phyloP scores from a whole-genome alignment of 2,888 invertebrate genomes.

The Himalopsyche anomala region DNA sequence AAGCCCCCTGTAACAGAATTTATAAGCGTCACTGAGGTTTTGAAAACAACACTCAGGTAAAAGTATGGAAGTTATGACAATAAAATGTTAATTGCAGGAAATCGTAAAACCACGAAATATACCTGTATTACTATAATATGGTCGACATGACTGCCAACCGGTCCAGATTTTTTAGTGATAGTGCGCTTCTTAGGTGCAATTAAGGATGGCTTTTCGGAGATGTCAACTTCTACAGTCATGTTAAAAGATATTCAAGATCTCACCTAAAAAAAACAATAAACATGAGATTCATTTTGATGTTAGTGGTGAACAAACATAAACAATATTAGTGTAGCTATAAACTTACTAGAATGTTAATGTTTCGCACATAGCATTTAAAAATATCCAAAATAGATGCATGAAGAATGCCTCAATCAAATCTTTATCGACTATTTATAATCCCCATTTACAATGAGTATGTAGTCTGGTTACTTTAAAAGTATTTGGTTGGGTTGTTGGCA shows the following conservation, averaged over 20 bases:
- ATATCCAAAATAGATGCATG: neutral
- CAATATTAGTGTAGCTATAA: neutral
- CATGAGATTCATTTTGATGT: neutral
- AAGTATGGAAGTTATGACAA: neutral
- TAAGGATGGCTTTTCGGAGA: constrained; percentile 76
- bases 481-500: no score
- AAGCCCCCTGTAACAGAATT: constrained; percentile 54
- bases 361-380: neutral
- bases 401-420: neutral
- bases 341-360: constrained; percentile 19
- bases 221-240: constrained; percentile 64
- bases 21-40: neutral
- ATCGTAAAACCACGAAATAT: constrained; percentile 43
- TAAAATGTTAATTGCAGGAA: neutral
- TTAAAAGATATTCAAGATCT: neutral
- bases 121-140: constrained; percentile 81
- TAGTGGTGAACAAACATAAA: neutral
- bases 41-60: no score
- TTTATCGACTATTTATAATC: no score
- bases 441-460: no score
- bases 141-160: constrained; percentile 78
- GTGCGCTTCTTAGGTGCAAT: constrained; percentile 79
- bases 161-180: constrained; percentile 76
- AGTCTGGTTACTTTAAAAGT: neutral
- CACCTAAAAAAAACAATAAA: constrained; percentile 5